phyloP scores from a whole-genome alignment of 2,888 invertebrate species.

The Epinotia demarniana region DNA sequence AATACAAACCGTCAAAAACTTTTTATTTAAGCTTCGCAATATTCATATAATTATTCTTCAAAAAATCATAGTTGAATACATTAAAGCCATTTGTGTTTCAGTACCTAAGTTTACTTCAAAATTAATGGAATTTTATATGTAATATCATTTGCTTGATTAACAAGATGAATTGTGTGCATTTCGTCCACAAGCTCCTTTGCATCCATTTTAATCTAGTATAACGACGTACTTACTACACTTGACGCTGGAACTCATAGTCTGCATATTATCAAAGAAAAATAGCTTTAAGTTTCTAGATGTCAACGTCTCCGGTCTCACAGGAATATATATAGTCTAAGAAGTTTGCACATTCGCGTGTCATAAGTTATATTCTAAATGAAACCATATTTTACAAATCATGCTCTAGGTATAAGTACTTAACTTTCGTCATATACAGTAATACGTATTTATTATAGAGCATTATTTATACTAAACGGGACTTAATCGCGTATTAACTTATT shows the following conservation, averaged over 20 bases:
- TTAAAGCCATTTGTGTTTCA: no score
- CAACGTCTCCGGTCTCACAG: slow-evolving; percentile 26
- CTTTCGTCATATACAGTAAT: not conserved
- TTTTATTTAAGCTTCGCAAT: no score
- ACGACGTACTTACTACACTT: slow-evolving; percentile 8
- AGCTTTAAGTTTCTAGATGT: slow-evolving; percentile 41
- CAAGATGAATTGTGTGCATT: slow-evolving; percentile 1
- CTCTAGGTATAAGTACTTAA: not conserved
- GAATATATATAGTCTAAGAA: slow-evolving; percentile 23
- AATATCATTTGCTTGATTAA: slow-evolving; percentile 14
- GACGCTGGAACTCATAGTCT: slow-evolving; percentile 12
- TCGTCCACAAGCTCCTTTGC: not conserved
- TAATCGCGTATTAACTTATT: no score
- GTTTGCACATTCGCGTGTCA: slow-evolving; percentile 27
- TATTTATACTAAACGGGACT: no score
- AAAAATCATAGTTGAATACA: not conserved
- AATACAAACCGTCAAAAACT: no score
- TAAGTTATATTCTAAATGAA: slow-evolving; percentile 20
- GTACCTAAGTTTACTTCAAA: not conserved
- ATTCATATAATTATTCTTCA: no score
- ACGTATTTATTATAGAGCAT: not conserved
- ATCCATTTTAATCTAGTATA: slow-evolving; percentile 43
- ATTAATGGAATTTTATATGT: slow-evolving; percentile 13
- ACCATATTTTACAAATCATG: slow-evolving; percentile 28
- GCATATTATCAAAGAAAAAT: slow-evolving; percentile 34